A percentile compares a stretch with the other conserved stretches of the same genome.
Evolutionary conservation across 2,888 invertebrate species (phyloP).

Genomic region (Thera obeliscata): DNA sequence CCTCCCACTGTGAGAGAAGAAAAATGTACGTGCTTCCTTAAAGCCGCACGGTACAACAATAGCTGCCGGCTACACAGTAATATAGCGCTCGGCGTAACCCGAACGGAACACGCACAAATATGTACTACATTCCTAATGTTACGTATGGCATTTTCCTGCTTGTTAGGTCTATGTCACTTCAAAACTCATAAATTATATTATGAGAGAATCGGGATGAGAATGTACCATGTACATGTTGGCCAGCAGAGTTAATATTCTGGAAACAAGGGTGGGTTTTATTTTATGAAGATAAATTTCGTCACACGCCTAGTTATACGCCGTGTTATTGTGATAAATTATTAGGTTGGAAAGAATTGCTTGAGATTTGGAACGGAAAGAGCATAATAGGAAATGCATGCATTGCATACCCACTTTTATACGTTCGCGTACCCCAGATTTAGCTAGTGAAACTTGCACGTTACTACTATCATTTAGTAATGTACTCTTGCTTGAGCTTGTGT

Average conservation of each 20-base stretch:
- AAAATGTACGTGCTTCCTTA: conserved; percentile 35
- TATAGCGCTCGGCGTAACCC: conserved; percentile 27
- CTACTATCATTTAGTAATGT: conserved; percentile 9
- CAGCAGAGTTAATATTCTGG: not conserved
- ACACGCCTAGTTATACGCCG: no score
- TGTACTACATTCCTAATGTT: not conserved
- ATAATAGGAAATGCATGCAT: no score
- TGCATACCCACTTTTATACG: no score
- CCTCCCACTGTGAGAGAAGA: conserved; percentile 32
- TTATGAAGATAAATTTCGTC: no score
- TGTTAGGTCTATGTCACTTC: conserved; percentile 1
- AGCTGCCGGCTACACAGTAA: conserved; percentile 31
- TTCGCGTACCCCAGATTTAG: not conserved
- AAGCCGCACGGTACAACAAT: conserved; percentile 33
- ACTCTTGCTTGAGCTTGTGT: conserved; percentile 29
- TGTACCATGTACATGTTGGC: not conserved
- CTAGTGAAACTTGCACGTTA: conserved; percentile 8
- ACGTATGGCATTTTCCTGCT: conserved; percentile 2
- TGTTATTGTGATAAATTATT: no score
- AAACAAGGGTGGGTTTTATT: not conserved
- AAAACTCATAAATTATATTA: not conserved
- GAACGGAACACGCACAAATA: conserved; percentile 21
- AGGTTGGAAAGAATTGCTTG: no score
- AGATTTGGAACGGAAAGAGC: no score
- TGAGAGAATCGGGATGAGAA: not conserved